Evolutionary conservation across 2,113 vertebrate genomes (phyloP).

Genomic region (Setophaga coronata): DNA sequence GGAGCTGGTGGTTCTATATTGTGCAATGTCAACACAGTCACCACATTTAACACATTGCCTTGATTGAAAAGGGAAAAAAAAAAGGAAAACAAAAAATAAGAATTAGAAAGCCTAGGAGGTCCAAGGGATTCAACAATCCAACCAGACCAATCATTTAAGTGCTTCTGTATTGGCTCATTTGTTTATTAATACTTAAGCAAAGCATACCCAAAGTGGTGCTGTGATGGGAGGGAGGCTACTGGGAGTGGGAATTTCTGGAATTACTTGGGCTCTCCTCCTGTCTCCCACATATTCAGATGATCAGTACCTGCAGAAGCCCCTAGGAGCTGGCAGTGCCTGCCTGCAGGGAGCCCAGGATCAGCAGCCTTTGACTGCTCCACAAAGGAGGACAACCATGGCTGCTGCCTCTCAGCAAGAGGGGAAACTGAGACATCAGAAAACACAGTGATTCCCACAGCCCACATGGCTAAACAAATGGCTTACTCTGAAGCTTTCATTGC

Average conservation of each 20-base stretch:
- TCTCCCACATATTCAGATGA: fast-evolving
- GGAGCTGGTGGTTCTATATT: background rate
- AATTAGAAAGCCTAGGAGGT: background rate
- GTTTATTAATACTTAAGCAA: slow-evolving; percentile 64
- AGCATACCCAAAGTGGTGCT: background rate
- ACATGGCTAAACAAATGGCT: background rate
- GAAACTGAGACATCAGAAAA: background rate
- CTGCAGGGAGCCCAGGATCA: background rate
- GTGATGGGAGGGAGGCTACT: background rate
- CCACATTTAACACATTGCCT: background rate
- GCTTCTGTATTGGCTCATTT: slow-evolving; percentile 44
- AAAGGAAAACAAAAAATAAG: background rate
- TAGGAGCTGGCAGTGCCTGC: background rate
- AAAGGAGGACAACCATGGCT: background rate
- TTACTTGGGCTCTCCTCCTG: background rate
- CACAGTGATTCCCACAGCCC: fast-evolving
- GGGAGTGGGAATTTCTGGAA: background rate
- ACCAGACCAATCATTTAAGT: slow-evolving; percentile 19
- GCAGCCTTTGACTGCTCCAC: background rate
- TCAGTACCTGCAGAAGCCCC: background rate
- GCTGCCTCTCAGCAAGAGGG: background rate
- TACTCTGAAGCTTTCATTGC: background rate
- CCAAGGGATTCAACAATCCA: background rate
- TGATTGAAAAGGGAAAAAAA: background rate
- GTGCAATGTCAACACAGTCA: slow-evolving; percentile 20